Evolutionary conservation across 2,797 vertebrate species (phyloP), one percentile per base, ranked within the genome.

Genomic region (Acrocephalus scirpaceus): DNA sequence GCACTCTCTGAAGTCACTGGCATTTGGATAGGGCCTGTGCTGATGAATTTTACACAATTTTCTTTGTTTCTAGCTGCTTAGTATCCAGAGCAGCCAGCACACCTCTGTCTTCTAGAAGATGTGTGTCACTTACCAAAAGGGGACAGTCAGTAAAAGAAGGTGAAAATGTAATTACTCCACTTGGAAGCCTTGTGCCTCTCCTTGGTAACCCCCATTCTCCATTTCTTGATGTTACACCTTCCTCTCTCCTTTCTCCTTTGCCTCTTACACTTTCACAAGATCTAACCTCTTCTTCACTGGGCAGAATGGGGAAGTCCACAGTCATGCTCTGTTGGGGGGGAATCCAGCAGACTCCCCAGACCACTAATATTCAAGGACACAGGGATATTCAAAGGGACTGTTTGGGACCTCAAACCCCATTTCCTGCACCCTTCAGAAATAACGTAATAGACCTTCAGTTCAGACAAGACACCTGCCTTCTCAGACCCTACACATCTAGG

Each of bases 1-100:
- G 65, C 32, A 51, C 29, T 88, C 62, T 44, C 56, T 79, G 42
- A 88, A 86, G 58, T 83, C 14, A 4, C 14, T 65, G 76, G 45
- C 38, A 56, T 64, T 84, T 87, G 64, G 42, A 65, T 38, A 65
- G 42, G 16, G 34, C 16, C 20, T 0, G 2, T 61, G 44, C 16
- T 76, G 51, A 66, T 84, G 30, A 81, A 73, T 84, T 94, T 89
- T 82, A 51, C 45, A 56, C 34, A 30, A 9, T 60, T 96, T 86
- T 84, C 50, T 88, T 90, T 88, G 34, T 90, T 87, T 83, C 40
- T 58, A 85, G 42, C 26, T 86, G 72, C 60, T 89, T 54, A 42
- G 60, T 29, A 89, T 11, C 56, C 50, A 61, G 53, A 88, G 60
- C 50, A 90, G 60, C 62, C 64, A 67, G 80, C 23, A 29, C 44